phyloP scores from a whole-genome alignment of 2,797 vertebrate genomes.

The Pseudotriccus pelzelni region DNA sequence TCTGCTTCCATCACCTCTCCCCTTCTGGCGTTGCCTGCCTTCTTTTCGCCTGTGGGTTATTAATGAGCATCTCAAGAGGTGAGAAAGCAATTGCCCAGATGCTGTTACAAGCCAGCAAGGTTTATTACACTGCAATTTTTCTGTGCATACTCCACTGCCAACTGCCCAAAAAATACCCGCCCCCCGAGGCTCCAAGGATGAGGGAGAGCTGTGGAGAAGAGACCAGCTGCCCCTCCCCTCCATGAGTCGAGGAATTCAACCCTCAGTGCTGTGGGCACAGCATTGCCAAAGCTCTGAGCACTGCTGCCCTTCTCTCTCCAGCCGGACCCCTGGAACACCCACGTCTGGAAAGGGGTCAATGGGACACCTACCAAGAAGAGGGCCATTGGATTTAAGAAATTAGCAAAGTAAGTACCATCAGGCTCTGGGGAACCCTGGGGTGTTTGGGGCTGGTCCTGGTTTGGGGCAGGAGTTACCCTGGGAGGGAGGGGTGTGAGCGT shows the following conservation, averaged over 20 bases:
- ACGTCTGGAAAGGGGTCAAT: slow-evolving; percentile 94
- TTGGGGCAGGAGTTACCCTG: rapidly evolving
- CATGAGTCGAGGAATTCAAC: neutral
- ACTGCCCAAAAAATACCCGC: neutral
- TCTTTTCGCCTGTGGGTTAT: neutral
- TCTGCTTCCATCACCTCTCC: neutral
- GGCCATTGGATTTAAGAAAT: slow-evolving; percentile 97
- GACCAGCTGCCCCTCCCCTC: neutral
- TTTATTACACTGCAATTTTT: neutral
- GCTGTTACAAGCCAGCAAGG: neutral
- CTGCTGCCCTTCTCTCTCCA: slow-evolving; percentile 48
- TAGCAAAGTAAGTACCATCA: slow-evolving; percentile 89
- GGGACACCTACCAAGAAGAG: slow-evolving; percentile 96
- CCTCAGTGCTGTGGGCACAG: neutral
- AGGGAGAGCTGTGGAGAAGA: neutral
- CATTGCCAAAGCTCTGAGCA: neutral
- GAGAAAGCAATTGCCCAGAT: neutral
- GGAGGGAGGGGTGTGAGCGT: neutral
- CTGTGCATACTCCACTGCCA: neutral
- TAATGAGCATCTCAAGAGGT: neutral
- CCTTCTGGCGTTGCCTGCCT: neutral
- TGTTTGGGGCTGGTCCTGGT: neutral
- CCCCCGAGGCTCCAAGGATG: neutral
- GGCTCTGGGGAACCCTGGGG: neutral
- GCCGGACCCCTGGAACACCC: slow-evolving; percentile 93